Evolutionary conservation across 2,797 vertebrate genomes (phyloP).

Genomic region (Hydrocynus forskahlii): DNA sequence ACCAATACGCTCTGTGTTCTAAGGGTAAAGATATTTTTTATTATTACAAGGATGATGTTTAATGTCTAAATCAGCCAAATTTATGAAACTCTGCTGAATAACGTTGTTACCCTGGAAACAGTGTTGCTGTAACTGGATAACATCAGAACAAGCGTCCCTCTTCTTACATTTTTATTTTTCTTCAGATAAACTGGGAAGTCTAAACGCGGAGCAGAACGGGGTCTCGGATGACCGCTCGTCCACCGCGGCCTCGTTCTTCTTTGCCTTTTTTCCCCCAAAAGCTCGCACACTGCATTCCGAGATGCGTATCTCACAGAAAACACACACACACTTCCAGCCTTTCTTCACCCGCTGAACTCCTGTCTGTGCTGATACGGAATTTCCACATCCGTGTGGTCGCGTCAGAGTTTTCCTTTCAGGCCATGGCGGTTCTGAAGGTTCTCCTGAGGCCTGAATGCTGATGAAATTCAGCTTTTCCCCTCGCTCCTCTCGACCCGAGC

Average conservation of each 20-base stretch:
- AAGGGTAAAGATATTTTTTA: no score
- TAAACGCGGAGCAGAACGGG: background rate
- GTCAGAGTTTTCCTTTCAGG: slow-evolving; percentile 41
- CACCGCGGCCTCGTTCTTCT: background rate
- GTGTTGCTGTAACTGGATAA: no score
- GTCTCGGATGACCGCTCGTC: background rate
- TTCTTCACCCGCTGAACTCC: slow-evolving; percentile 25
- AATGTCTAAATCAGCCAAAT: no score
- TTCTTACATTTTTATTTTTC: background rate
- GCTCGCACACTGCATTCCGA: slow-evolving; percentile 39
- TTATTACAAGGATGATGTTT: no score
- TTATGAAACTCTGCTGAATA: no score
- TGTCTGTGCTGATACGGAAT: slow-evolving; percentile 31
- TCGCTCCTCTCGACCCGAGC: slow-evolving; percentile 49
- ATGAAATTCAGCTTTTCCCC: slow-evolving; percentile 56
- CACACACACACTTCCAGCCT: background rate
- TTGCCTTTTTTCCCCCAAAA: slow-evolving; percentile 23
- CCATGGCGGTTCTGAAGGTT: slow-evolving; percentile 30
- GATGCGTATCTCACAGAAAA: slow-evolving; percentile 53
- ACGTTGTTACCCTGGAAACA: no score
- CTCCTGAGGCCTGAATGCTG: slow-evolving; percentile 38
- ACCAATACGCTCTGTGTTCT: no score
- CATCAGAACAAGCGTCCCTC: no score
- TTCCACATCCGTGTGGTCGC: slow-evolving; percentile 31
- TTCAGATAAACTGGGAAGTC: background rate